Percentiles rank a stretch among this genome's conserved stretches.
These are phyloP conservation scores for Biston betularia DNA, from an alignment of 2,888 invertebrate species.

Conservation along the genomic window DNA sequence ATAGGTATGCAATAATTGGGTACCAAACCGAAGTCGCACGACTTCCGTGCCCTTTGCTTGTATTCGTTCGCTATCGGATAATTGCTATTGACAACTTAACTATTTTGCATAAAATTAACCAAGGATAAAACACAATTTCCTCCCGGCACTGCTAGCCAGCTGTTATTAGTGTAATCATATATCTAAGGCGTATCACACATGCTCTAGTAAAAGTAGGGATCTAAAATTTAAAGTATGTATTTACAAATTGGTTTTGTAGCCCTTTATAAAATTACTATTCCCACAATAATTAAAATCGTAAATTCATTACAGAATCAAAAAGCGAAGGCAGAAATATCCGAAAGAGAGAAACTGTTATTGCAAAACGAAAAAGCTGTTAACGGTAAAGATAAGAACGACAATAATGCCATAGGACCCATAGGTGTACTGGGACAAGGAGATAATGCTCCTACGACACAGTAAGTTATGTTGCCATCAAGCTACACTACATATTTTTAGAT, in stretches of 20 bases:
- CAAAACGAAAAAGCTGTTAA: conserved; percentile 69
- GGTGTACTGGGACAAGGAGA: conserved; percentile 73
- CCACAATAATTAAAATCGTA: background rate
- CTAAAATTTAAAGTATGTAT: no score
- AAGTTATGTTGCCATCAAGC: conserved; percentile 44
- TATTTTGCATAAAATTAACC: no score
- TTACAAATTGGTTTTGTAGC: background rate
- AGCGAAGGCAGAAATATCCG: conserved; percentile 72
- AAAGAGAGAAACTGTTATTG: conserved; percentile 71
- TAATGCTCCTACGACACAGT: conserved; percentile 59
- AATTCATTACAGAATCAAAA: conserved; percentile 67
- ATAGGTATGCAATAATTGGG: no score
- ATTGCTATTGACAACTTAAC: no score
- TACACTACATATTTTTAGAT: background rate
- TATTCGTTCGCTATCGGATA: no score
- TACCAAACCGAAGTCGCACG: no score
- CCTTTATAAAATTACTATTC: background rate
- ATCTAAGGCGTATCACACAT: no score
- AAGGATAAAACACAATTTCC: no score
- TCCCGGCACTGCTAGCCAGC: no score
- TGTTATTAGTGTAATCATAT: no score
- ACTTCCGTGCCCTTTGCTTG: no score
- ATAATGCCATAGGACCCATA: conserved; percentile 68
- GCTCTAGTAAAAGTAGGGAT: no score
- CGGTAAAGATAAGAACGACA: conserved; percentile 76